Evolutionary conservation across 1,140 invertebrate species (phyloP), one percentile per base, ranked within the genome.

Genomic region (Neomicropteryx cornuta): DNA sequence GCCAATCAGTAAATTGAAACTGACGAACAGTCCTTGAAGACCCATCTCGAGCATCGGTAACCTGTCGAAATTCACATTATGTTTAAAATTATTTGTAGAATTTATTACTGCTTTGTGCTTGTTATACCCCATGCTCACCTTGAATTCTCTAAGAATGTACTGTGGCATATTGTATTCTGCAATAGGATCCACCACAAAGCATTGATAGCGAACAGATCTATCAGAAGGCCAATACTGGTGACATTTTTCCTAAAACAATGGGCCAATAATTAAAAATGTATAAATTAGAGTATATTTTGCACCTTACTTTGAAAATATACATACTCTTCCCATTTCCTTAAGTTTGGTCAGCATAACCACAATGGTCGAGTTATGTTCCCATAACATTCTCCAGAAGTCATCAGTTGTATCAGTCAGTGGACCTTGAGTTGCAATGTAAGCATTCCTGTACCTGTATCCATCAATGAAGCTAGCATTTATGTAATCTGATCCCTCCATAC

Each of bases 381-480:
- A 99, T n/a, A 99, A 69, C 95, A 98, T 98, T 43, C 96, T 73
- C 97, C 97, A 99, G 52, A 99, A 94, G 58, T 99, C 96, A 49
- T 97, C 92, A 0, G 90, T 90, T 0, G 97, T 99, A 48, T 98
- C 90, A 18, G 79, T 78, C 11, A 98, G 65, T 0, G 97, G 96
- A 6, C 94, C 95, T 69, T 99, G 97, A 4, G 96, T 97, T 1
- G 96, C 96, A 42, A 99, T 95, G 53, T 99, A 99, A 2, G 93
- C 93, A 40, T 79, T 83, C 16, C 89, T 76, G 64, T 92, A 93
- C 23, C 80, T 75, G 61, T 91, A 92, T 0, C 87, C 95, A 64
- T 99, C 97, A 39, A 99, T 89, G 55, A 97, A 91, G 53, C 88
- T 96, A 18, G 95, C 97, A 65, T 99, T 99, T 45, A 99, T 97